Base-by-base conservation (phyloP, 2,113 vertebrate species). In the Origma solitaria region DNA sequence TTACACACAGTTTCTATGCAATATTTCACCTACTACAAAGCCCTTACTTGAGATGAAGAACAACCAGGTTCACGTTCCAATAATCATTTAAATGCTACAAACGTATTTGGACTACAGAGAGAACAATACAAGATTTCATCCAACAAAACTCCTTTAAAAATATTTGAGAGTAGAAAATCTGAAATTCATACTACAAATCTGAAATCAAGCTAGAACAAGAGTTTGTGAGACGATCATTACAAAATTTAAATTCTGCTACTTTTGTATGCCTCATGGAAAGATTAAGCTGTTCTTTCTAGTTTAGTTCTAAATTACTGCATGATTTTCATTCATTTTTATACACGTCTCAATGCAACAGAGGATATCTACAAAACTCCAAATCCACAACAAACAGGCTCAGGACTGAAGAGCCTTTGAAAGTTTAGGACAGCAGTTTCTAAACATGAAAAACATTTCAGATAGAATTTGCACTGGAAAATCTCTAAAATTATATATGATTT, bases 371-470 rank as follows among this genome's bases (percentile, higher is more conserved):
- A 45, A 73, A 65, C 17, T 54, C 51, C 54, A 85, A 51, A 54
- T n/a, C 17, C 23, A 73, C 7, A 78, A 30, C 23, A 44, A 70
- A 62, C 0, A 53, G 4, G 4, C 23, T 80, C 42, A 76, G 15
- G 91, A 35, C 1, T 25, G 14, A 78, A 88, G 18, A 69, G 13
- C 4, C 23, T 18, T 38, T 53, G 8, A 40, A 71, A 76, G 28
- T n/a, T 60, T 18, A 82, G 14, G 15, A 65, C 20, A 45, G 42
- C 10, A 71, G 17, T 44, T 78, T 49, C 42, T 66, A 75, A 60
- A 28, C 2, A 22, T 1, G 0, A 80, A 53, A n/a, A 73, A 20
- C 8, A 38, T 38, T 14, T 86, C 24, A 25, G 14, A 71, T 1
- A 33, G 8, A 57, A 30, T 44, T 25, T 42, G 5, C 69, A 56